Evolutionary conservation across 2,113 vertebrate species (phyloP).

Genomic region (Silurus glanis): DNA sequence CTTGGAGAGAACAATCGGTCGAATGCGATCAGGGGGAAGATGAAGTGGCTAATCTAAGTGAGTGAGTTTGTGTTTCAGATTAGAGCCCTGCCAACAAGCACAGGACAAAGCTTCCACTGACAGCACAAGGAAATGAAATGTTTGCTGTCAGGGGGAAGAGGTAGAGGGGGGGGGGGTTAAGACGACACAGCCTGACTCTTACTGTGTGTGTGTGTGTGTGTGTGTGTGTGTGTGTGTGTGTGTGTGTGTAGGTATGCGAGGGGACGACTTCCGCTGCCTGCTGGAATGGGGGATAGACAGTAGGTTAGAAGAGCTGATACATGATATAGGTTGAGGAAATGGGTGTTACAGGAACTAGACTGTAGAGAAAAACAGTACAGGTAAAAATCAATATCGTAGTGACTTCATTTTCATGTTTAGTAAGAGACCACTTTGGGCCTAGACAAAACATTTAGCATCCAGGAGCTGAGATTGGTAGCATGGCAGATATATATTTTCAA

Average conservation of each 20-base stretch:
- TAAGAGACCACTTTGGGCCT: neutral
- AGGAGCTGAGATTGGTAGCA: neutral
- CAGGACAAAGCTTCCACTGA: constrained; percentile 68
- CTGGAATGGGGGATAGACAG: neutral
- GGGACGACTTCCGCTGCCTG: constrained; percentile 23
- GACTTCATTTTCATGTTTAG: neutral
- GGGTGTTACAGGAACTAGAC: constrained; percentile 34
- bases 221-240: neutral
- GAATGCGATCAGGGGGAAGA: constrained; percentile 59
- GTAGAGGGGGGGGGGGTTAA: constrained; percentile 39
- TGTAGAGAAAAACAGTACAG: neutral
- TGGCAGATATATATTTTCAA: neutral
- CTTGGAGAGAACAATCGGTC: constrained; percentile 43
- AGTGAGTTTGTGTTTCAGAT: constrained; percentile 78
- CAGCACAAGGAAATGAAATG: constrained; percentile 79
- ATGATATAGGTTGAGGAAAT: neutral
- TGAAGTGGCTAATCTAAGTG: constrained; percentile 54
- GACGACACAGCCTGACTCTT: constrained; percentile 61
- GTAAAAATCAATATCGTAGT: constrained; percentile 1
- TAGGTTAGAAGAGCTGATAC: constrained; percentile 17
- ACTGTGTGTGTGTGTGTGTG: constrained; percentile 39
- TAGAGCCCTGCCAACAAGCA: constrained; percentile 66
- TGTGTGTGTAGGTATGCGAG: constrained; percentile 13
- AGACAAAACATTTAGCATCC: neutral
- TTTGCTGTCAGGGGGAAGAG: constrained; percentile 62